Conservation (phyloP, 92 coral and sea anemone genomes). For the Phenganax marumi region DNA sequence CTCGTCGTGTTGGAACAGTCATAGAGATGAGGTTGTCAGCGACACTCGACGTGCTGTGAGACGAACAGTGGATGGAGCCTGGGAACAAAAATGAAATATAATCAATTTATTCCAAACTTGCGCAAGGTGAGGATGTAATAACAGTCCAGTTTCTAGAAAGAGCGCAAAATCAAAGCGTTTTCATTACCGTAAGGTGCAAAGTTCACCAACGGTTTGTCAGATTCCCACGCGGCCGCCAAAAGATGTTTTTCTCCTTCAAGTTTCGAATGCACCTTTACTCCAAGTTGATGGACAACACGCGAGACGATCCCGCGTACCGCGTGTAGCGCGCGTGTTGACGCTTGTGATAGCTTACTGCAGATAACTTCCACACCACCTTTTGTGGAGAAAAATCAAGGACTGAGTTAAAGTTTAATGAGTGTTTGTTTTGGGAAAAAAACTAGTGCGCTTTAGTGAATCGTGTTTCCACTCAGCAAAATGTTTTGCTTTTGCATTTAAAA, state of each 20-base stretch:
- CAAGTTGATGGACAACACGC: constrained; percentile 61
- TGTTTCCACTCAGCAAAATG: too few relatives aligned
- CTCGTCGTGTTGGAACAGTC: constrained; percentile 85
- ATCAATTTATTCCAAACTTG: neutral
- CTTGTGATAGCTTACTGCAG: constrained; percentile 67
- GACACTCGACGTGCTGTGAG: constrained; percentile 52
- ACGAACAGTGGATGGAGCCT: constrained; percentile 43
- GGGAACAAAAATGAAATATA: constrained; percentile 55
- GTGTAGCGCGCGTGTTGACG: constrained; percentile 55
- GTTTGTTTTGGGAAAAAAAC: too few relatives aligned
- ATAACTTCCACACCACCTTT: constrained; percentile 81
- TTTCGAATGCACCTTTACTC: constrained; percentile 54
- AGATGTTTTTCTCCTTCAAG: constrained; percentile 56
- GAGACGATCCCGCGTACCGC: constrained; percentile 64
- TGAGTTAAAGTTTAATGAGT: too few relatives aligned
- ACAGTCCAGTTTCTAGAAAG: neutral
- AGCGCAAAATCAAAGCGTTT: neutral
- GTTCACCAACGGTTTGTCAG: constrained; percentile 72
- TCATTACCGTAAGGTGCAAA: constrained; percentile 90
- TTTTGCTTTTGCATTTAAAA: too few relatives aligned
- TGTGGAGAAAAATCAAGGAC: neutral
- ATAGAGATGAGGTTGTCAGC: constrained; percentile 82
- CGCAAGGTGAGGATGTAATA: neutral
- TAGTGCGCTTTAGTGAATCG: too few relatives aligned
- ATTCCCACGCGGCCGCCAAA: constrained; percentile 65